Percentiles rank a stretch among this genome's conserved stretches.
Evolutionary conservation across 30 jellyfish, hydroid and myxozoan species (phyloP).

Genomic region (Mastigias papua): DNA sequence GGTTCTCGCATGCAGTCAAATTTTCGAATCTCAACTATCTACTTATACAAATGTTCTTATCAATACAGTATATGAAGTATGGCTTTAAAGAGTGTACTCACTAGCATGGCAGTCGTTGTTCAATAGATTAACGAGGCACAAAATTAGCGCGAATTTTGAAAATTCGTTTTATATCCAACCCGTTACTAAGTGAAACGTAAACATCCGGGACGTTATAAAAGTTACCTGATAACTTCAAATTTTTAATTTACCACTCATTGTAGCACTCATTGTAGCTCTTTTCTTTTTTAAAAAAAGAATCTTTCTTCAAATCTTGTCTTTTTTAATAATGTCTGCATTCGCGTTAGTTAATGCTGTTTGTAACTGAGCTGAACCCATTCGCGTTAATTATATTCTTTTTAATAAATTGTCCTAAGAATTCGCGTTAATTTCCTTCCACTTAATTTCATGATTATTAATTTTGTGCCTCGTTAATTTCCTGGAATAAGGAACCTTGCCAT

Average conservation of each 20-base stretch:
- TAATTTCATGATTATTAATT: neutral
- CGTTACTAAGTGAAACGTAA: neutral
- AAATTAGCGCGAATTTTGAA: neutral
- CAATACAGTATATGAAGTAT: too few species aligned
- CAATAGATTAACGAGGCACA: neutral
- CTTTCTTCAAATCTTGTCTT: neutral
- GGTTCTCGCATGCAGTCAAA: too few species aligned
- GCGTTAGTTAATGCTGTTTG: neutral
- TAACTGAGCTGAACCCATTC: neutral
- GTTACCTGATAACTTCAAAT: neutral
- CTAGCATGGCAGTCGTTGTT: too few species aligned
- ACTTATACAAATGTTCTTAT: too few species aligned
- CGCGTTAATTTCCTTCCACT: neutral
- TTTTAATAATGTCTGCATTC: neutral
- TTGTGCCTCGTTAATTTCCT: neutral
- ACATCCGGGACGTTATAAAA: neutral
- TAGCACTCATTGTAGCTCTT: neutral
- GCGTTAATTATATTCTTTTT: neutral
- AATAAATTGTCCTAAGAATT: neutral
- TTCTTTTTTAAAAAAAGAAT: neutral
- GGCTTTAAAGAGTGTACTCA: too few species aligned
- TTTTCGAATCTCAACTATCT: too few species aligned
- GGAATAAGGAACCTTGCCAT: neutral
- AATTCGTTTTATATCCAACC: neutral
- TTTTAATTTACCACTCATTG: neutral